These are phyloP conservation scores for Smithornis capensis DNA, from an alignment of 2,113 vertebrate species.

Conservation along the genomic window DNA sequence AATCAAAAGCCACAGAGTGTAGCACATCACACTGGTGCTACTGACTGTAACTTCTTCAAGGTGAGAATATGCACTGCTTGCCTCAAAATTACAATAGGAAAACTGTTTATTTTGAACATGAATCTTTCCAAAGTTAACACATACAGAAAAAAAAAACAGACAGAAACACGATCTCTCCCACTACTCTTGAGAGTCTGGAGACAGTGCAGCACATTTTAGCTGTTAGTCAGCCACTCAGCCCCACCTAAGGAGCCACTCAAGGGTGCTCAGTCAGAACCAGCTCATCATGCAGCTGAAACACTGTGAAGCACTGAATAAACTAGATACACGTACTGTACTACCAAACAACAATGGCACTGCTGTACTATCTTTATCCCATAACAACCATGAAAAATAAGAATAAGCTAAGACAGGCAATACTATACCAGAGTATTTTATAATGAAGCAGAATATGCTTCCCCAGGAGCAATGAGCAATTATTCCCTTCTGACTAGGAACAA, in stretches of 20 bases:
- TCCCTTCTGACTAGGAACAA: not conserved
- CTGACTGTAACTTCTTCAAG: not conserved
- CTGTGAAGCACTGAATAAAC: not conserved
- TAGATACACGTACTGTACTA: not conserved
- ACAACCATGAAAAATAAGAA: not conserved
- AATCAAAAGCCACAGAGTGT: not conserved
- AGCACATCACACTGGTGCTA: not conserved
- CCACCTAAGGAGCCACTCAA: not conserved
- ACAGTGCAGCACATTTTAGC: not conserved
- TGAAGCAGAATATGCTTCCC: not conserved
- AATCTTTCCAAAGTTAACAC: not conserved
- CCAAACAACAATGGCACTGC: not conserved
- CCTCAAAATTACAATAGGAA: not conserved
- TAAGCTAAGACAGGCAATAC: not conserved
- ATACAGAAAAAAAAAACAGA: not conserved
- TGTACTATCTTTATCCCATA: not conserved
- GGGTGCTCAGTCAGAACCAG: not conserved
- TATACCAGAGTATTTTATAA: not conserved
- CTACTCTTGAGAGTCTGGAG: not conserved
- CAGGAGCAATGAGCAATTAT: not conserved
- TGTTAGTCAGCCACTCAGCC: not conserved
- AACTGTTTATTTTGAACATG: not conserved
- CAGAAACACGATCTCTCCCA: not conserved
- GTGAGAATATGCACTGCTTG: not conserved
- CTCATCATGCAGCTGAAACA: not conserved